Evolutionary conservation across 2,797 vertebrate species (phyloP).

Genomic region (Gymnodraco acuticeps): DNA sequence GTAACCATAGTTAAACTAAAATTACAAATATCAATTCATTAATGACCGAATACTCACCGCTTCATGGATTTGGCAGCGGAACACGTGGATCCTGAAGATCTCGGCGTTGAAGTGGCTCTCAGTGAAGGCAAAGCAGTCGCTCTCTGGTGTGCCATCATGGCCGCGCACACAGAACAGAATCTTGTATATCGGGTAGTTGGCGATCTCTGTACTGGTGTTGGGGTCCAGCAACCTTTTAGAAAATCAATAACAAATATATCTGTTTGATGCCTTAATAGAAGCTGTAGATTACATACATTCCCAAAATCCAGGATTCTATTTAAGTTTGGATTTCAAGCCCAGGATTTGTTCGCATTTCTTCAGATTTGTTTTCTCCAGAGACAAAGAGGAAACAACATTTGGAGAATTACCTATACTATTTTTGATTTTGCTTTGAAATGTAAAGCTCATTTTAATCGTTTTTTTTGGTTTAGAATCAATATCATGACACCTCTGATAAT

Average conservation of each 20-base stretch:
- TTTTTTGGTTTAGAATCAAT: no score
- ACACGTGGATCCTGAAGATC: conserved; percentile 99
- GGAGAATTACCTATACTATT: no score
- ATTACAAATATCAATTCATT: not conserved
- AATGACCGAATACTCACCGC: conserved; percentile 87
- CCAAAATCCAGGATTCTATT: no score
- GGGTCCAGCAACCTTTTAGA: conserved; percentile 93
- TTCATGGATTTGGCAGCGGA: conserved; percentile 98
- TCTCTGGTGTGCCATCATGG: conserved; percentile 95
- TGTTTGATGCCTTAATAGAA: not conserved
- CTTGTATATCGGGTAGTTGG: conserved; percentile 99
- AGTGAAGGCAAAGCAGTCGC: conserved; percentile 99
- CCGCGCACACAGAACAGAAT: conserved; percentile 98
- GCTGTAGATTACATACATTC: no score
- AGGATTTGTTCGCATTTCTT: no score
- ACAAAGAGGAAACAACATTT: no score
- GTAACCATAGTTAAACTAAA: not conserved
- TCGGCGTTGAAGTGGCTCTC: conserved; percentile 99
- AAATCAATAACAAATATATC: conserved; percentile 9
- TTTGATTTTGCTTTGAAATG: no score
- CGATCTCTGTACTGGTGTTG: conserved; percentile 93
- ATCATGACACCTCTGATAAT: no score
- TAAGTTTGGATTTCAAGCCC: no score
- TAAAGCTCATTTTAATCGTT: no score
- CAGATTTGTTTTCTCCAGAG: no score